A percentile compares a stretch with the other conserved stretches of the same genome.
These are phyloP conservation scores for Eilema depressum DNA, from an alignment of 2,888 invertebrate genomes.

Conservation along the genomic window DNA sequence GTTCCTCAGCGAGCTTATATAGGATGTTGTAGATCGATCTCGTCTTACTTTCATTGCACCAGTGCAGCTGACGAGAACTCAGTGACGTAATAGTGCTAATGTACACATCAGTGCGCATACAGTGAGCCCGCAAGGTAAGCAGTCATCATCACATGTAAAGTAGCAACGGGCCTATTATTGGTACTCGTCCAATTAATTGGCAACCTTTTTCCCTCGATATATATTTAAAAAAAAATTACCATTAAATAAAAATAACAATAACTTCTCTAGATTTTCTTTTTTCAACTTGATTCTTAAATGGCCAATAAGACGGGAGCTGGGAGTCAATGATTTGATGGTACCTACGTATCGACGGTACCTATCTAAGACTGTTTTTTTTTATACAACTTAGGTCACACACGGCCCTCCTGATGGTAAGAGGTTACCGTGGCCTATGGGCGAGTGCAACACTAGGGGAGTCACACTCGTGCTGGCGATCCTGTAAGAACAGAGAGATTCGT, in stretches of 20 bases:
- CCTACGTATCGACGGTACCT: no score
- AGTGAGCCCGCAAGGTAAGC: conserved; percentile 34
- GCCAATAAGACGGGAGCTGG: no score
- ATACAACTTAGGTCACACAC: no score
- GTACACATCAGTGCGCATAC: conserved; percentile 34
- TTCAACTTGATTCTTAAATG: not conserved
- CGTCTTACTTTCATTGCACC: conserved; percentile 69
- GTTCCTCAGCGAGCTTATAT: conserved; percentile 66
- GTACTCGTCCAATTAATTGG: no score
- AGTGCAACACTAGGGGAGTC: no score
- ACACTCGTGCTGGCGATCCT: no score
- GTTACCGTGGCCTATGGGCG: no score
- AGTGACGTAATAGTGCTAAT: conserved; percentile 40
- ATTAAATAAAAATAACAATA: not conserved
- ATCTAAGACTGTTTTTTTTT: not conserved
- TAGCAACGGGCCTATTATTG: not conserved
- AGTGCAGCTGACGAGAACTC: conserved; percentile 36
- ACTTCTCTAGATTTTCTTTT: not conserved
- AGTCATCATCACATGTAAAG: conserved; percentile 7
- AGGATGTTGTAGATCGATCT: conserved; percentile 52
- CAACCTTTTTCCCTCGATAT: no score
- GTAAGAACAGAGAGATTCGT: no score
- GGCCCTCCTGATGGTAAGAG: no score
- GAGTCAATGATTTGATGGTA: not conserved
- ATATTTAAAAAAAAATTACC: no score